Evolutionary conservation across 2,888 invertebrate genomes (phyloP).

Genomic region (Leptogaster cylindrica): DNA sequence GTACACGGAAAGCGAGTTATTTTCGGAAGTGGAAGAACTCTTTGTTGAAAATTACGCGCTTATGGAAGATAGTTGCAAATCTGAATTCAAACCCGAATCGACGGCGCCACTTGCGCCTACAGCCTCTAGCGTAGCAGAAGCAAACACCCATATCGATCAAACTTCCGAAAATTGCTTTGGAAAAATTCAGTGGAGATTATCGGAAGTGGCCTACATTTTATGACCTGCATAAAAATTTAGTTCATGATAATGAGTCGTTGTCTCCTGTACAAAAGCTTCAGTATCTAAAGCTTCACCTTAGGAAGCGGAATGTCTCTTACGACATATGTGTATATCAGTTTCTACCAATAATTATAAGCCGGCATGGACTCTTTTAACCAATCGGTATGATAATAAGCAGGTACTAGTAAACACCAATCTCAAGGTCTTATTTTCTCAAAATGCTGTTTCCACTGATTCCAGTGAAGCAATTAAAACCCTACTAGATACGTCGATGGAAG

Average conservation of each 20-base stretch:
- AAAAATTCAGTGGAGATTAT: constrained; percentile 41
- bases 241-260: not conserved
- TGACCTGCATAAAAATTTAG: not conserved
- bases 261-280: constrained; percentile 27
- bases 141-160: not conserved
- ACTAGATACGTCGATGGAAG: not conserved
- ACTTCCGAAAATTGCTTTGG: not conserved
- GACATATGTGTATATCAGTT: no score
- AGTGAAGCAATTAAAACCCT: constrained; percentile 42
- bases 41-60: not conserved
- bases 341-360: constrained; percentile 29
- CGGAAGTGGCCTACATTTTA: constrained; percentile 24
- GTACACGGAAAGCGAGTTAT: not conserved
- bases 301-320: constrained; percentile 27
- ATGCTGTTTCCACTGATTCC: not conserved
- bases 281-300: constrained; percentile 18
- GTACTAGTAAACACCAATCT: constrained; percentile 38
- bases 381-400: constrained; percentile 43
- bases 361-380: constrained; percentile 25
- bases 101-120: not conserved
- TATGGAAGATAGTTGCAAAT: not conserved
- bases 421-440: constrained; percentile 25
- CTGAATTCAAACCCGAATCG: not conserved
- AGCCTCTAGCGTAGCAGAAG: not conserved
- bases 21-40: not conserved